Base-by-base conservation (phyloP, 2,797 vertebrate genomes). In the Enteromius mattozi region DNA sequence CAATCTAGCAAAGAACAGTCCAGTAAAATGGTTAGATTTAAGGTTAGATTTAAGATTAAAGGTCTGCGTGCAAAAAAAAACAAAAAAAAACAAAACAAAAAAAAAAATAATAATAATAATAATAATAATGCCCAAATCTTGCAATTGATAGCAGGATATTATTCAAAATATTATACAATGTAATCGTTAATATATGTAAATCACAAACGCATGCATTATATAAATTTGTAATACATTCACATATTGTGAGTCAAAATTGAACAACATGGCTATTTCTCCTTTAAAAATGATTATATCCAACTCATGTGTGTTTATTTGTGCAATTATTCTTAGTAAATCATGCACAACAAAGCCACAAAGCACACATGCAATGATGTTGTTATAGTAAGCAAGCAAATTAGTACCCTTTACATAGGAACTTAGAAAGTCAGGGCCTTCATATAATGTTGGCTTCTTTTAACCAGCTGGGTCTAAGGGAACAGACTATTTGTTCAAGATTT, bases 401-500 rank as follows among this genome's bases (percentile, higher is more conserved):
- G 33, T 77, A 59, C 6, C 3, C 12, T 56, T 37, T 37, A 56
- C 16, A n/a, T 35, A 27, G 10, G 40, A 61, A 56, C 6, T n/a
- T 7, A 85, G 68, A 35, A 35, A 79, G 56, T 40, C 47, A 56
- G 51, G 14, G 12, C 4, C 16, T 68, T 54, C 47, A 19, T 27
- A 3, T 82, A 78, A 80, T 14, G 33, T 3, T n/a, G 74, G 24
- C 14, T 51, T 42, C 7, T 51, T 61, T 76, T 47, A 49, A 12
- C 45, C 37, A 17, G 61, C 27, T 49, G 16, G 0, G 14, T 68
- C 14, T 27, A 30, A 75, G 51, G 16, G 12, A 24, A 17, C 24
- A 56, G 6, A 9, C 45, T 42, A 33, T 42, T 47, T 70, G 19
- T 49, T 81, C 37, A 40, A 80, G 54, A 56, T 63, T 84, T 84